phyloP scores from a whole-genome alignment of 2,113 vertebrate species.

The Corythornis vintsioides region DNA sequence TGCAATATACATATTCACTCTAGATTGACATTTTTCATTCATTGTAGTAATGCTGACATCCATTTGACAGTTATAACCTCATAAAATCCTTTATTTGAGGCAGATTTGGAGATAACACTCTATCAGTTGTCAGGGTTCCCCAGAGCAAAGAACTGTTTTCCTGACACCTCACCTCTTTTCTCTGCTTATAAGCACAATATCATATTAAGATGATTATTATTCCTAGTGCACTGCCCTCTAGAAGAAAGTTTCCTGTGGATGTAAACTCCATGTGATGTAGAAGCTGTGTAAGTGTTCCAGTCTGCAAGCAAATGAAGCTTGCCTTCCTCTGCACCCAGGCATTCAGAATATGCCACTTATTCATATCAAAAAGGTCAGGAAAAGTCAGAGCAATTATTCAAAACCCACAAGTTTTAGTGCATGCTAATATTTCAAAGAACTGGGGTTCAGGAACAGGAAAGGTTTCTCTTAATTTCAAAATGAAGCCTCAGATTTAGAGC shows the following conservation, averaged over 20 bases:
- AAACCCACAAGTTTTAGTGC: not conserved
- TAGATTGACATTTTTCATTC: not conserved
- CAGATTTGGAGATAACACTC: slow-evolving; percentile 32
- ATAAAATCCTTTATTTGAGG: not conserved
- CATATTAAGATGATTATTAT: not conserved
- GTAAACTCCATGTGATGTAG: not conserved
- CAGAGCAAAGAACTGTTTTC: not conserved
- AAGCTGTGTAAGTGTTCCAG: not conserved
- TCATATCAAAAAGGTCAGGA: not conserved
- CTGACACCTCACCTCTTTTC: not conserved
- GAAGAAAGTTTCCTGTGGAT: not conserved
- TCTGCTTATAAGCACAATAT: not conserved
- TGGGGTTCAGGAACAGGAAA: not conserved
- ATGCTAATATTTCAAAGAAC: not conserved
- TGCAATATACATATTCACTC: not conserved
- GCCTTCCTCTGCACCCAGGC: not conserved
- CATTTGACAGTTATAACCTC: not conserved
- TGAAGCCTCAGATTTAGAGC: not conserved
- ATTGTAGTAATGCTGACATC: not conserved
- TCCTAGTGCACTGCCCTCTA: not conserved
- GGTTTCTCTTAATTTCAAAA: not conserved
- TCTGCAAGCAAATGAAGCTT: slow-evolving; percentile 15
- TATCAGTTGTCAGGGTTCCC: not conserved
- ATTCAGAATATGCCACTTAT: not conserved
- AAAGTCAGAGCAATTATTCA: not conserved